Evolutionary conservation across 1,140 invertebrate genomes (phyloP).

Genomic region (Musca vetustissima): DNA sequence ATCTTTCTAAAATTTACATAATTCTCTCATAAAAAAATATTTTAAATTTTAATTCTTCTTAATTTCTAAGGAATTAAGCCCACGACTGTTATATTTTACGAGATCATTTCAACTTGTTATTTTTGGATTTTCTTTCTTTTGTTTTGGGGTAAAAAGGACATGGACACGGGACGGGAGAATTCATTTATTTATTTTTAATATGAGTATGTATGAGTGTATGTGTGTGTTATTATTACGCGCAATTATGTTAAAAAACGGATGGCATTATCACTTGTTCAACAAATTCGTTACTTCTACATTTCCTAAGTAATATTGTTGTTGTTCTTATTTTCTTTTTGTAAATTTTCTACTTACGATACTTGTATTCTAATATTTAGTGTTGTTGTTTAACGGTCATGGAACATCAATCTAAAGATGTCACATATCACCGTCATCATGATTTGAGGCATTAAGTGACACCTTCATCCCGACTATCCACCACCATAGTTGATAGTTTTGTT

Average conservation of each 20-base stretch:
- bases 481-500: too few species aligned
- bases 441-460: too few species aligned
- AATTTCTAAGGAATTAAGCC: too few species aligned
- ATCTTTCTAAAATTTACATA: too few species aligned
- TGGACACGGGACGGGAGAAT: too few species aligned
- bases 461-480: too few species aligned
- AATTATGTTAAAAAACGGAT: constrained; percentile 17
- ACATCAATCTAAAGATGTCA: too few species aligned
- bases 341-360: neutral
- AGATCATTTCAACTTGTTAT: neutral
- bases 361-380: neutral
- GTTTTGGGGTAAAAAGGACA: too few species aligned
- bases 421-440: too few species aligned
- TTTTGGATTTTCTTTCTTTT: neutral
- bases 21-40: too few species aligned
- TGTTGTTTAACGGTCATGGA: too few species aligned
- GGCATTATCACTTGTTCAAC: constrained; percentile 20
- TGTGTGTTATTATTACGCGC: neutral
- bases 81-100: neutral
- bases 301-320: neutral
- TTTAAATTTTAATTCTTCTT: too few species aligned
- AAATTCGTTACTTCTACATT: constrained; percentile 18
- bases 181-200: neutral
- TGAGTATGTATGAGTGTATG: neutral
- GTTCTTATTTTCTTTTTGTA: neutral